Evolutionary conservation across 2,888 invertebrate genomes (phyloP).

Genomic region (Spatulosminthurus flaviceps): DNA sequence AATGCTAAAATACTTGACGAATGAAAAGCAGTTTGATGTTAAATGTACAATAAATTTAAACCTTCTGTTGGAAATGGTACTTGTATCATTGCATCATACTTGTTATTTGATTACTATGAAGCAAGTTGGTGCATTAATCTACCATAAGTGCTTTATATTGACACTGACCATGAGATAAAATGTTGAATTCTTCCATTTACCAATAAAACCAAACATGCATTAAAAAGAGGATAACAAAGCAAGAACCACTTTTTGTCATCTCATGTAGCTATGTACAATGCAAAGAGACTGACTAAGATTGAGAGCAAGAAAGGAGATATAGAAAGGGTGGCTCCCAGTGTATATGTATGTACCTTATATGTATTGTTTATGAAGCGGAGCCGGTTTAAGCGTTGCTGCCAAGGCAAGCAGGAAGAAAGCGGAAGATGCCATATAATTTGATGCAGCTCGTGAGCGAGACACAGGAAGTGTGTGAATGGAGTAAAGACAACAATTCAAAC

Average conservation of each 20-base stretch:
- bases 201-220: too few species aligned
- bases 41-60: slow-evolving; percentile 5
- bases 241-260: too few species aligned
- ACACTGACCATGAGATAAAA: not conserved
- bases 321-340: too few species aligned
- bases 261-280: too few species aligned
- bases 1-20: not conserved
- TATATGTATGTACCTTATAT: too few species aligned
- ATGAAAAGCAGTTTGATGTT: not conserved
- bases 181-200: too few species aligned
- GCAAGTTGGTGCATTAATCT: not conserved
- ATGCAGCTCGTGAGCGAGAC: not conserved
- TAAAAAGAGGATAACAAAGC: too few species aligned
- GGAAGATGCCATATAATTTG: not conserved
- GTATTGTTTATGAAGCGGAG: too few species aligned
- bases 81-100: not conserved
- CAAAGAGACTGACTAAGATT: too few species aligned
- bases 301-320: too few species aligned
- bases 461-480: not conserved
- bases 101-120: not conserved
- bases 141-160: not conserved
- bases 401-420: not conserved
- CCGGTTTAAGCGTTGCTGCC: too few species aligned
- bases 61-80: not conserved
- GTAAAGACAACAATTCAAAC: not conserved